phyloP scores from a whole-genome alignment of 2,888 invertebrate genomes.

The Elaeidobius kamerunicus region DNA sequence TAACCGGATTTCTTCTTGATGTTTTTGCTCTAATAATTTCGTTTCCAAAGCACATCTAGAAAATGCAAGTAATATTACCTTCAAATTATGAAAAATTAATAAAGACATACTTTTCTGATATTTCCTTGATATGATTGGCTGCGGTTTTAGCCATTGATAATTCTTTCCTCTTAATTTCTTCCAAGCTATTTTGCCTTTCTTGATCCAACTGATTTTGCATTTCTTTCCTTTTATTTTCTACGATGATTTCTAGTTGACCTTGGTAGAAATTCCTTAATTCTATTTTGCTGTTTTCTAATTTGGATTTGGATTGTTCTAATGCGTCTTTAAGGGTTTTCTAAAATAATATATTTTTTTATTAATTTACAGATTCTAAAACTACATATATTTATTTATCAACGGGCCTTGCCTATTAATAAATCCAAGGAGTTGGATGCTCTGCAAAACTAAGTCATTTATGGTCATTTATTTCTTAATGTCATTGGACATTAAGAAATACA shows the following conservation, averaged over 20 bases:
- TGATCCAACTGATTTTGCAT: slow-evolving; percentile 72
- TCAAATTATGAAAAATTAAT: slow-evolving; percentile 11
- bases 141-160: slow-evolving; percentile 65
- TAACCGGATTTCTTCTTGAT: slow-evolving; percentile 72
- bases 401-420: too few relatives aligned
- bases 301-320: slow-evolving; percentile 49
- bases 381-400: too few relatives aligned
- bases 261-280: slow-evolving; percentile 75
- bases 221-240: slow-evolving; percentile 71
- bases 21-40: slow-evolving; percentile 74
- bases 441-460: too few relatives aligned
- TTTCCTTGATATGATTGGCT: slow-evolving; percentile 67
- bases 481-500: too few relatives aligned
- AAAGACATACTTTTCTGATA: slow-evolving; percentile 60
- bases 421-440: too few relatives aligned
- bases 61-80: not conserved
- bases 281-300: slow-evolving; percentile 61
- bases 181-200: slow-evolving; percentile 63
- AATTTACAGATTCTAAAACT: too few relatives aligned
- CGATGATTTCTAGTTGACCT: slow-evolving; percentile 75
- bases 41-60: slow-evolving; percentile 70
- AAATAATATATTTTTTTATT: too few relatives aligned
- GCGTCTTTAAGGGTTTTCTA: slow-evolving; percentile 51
- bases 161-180: slow-evolving; percentile 63
- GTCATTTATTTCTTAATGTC: too few relatives aligned